Base-by-base conservation (phyloP, 2,888 invertebrate genomes). In the Chaetoderma sp. region DNA sequence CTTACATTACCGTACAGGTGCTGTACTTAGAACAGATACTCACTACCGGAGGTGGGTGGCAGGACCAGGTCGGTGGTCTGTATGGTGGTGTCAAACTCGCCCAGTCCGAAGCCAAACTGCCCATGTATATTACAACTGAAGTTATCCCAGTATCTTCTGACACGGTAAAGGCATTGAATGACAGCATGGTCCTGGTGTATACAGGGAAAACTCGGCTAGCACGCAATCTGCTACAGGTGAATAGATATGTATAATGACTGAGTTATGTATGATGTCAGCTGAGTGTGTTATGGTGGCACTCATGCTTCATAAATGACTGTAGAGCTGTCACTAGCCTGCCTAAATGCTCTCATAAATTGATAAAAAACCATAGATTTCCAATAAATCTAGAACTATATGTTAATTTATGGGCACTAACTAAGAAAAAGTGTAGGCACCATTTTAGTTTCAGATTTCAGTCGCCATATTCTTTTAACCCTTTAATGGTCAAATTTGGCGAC, bases 31-130 rank as follows among this genome's bases (percentile, higher is more conserved):
- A 89, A 70, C 89, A 89, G 75, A 72, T 89, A 71, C 76, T 89
- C 73, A 89, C 89, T 2, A 88, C 89, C 6, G 89, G 89, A 3
- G 89, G 89, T 1, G 89, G 89, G 0, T 90, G 89, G 89, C 89
- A 89, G 78, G 89, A 89, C 76, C 88, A 88, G 77, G 86, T 89
- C 1, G 89, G 89, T 21, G 88, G 88, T 0, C 72, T 89, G 13
- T 76, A 81, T 36, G 86, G 86, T 1, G 89, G 88, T 1, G 70
- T 88, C 32, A 87, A 87, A 60, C 74, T 87, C 33, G 87, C 87
- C 16, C 74, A 79, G 36, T 87, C 86, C 0, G 73, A 73, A 39
- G 75, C 82, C 2, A 71, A 70, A 59, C 78, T 86, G 8, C 86
- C 87, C 2, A 65, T 88, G 16, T 71, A 77, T 50, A 82, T 88